phyloP scores from a whole-genome alignment of 1,140 invertebrate genomes.

The Sesamia nonagrioides region DNA sequence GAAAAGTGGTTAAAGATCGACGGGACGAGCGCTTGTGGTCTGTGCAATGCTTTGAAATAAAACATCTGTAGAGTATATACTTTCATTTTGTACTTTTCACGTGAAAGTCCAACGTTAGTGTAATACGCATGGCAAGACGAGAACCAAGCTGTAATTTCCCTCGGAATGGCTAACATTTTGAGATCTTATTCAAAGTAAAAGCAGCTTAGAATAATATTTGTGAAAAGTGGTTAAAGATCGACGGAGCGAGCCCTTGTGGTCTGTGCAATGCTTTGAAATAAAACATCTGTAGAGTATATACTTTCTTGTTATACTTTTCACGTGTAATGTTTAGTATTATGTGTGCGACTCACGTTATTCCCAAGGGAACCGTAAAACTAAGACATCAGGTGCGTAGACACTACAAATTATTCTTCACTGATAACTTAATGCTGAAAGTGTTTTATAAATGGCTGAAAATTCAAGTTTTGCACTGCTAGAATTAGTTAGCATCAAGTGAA shows the following conservation, averaged over 20 bases:
- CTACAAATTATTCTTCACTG: background rate
- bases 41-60: constrained; percentile 22
- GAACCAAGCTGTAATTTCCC: background rate
- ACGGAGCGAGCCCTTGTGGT: background rate
- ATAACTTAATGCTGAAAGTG: too few species aligned
- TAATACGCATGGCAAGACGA: too few species aligned
- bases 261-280: constrained; percentile 19
- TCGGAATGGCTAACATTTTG: background rate
- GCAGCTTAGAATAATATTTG: constrained; percentile 12
- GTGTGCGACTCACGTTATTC: background rate
- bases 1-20: background rate
- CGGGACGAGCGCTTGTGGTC: background rate
- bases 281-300: constrained; percentile 10
- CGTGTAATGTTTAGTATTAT: constrained; percentile 27
- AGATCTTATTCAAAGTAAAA: background rate
- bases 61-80: constrained; percentile 5
- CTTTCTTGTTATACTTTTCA: background rate
- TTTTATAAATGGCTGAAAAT: too few species aligned
- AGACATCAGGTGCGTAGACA: constrained; percentile 7
- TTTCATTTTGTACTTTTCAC: background rate
- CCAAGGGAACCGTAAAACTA: constrained; percentile 12
- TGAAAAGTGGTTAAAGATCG: background rate
- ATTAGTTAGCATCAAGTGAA: too few species aligned
- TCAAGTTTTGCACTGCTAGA: too few species aligned
- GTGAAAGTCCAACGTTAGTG: too few species aligned